Percentiles rank a stretch among this genome's conserved stretches.
phyloP scores from a whole-genome alignment of 1,140 invertebrate genomes.

The Belonocnema kinseyi region DNA sequence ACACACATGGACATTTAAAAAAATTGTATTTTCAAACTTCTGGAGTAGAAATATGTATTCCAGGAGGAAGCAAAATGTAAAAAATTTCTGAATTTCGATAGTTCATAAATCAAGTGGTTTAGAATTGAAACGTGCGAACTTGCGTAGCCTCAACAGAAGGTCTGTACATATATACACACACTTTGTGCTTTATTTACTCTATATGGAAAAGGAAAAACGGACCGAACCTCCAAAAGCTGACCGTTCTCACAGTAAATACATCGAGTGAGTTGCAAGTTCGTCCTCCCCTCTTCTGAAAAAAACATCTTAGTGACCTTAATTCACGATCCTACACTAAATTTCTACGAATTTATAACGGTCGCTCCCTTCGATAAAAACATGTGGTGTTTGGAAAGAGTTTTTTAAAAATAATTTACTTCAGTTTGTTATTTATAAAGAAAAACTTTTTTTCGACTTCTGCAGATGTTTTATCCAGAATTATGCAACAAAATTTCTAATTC shows the following conservation, averaged over 20 bases:
- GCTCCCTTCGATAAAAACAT: conserved; percentile 5
- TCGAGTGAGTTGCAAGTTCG: conserved; percentile 71
- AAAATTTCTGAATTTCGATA: conserved; percentile 34
- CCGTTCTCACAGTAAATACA: conserved; percentile 73
- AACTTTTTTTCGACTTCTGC: too few species aligned
- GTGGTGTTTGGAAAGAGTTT: background rate
- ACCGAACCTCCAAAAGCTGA: conserved; percentile 51
- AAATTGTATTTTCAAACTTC: too few species aligned
- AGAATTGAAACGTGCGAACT: conserved; percentile 21
- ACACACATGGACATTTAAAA: too few species aligned
- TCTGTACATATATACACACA: background rate
- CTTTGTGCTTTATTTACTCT: conserved; percentile 55
- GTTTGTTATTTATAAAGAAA: too few species aligned
- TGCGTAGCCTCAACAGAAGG: background rate
- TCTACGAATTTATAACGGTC: conserved; percentile 60
- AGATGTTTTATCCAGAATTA: too few species aligned
- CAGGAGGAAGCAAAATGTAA: too few species aligned
- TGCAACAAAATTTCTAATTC: too few species aligned
- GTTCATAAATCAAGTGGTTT: conserved; percentile 6
- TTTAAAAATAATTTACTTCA: too few species aligned
- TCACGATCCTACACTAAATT: conserved; percentile 65
- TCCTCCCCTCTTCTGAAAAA: conserved; percentile 2
- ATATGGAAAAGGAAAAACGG: conserved; percentile 42
- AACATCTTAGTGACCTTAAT: conserved; percentile 50
- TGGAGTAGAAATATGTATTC: too few species aligned